Base-by-base conservation (phyloP, 2,888 invertebrate species). In the Platycheirus rosarum region DNA sequence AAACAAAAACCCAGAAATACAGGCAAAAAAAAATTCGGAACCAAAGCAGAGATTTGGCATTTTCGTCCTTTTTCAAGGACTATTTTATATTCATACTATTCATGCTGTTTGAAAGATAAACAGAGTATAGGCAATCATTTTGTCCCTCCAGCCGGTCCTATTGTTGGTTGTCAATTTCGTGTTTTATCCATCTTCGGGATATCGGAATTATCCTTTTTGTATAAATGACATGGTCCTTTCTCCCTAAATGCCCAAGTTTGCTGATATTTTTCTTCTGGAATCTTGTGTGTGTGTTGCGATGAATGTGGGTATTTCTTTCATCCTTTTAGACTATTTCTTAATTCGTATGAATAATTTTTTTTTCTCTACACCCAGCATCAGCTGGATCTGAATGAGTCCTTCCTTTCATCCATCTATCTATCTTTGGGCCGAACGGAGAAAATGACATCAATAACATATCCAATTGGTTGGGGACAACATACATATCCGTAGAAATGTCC, bases 11-110 rank as follows among this genome's bases (percentile, higher is more conserved):
- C 71, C 14, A 53, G 11, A 13, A 18, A 60, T 0, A 42, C 48
- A 66, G 44, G n/a, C 9, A 63, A 66, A 44, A 20, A 40, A 26
- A 49, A 48, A 11, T 51, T 57, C 20, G 2, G 14, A 48, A 55
- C 62, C 51, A n/a, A 35, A 69, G 69, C 74, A 63, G 63, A 82
- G 82, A 82, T 82, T 82, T 77, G 32, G 70, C 42, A 29, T 60
- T 71, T 76, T 70, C 55, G 77, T 82, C 77, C 82, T 77, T 68
- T 77, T 77, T 82, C 73, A 82, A 82, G 82, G 82, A 82, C 82
- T 82, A 82, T 82, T 82, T 82, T 82, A 82, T 82, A 82, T 82
- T 82, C 82, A 82, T 82, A 77, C 77, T 82, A 82, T 82, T 82
- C 82, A 82, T 82, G 82, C 68, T 77, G 76, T 82, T 82, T 60